A percentile compares a stretch with the other conserved stretches of the same genome.
phyloP scores from a whole-genome alignment of 1,140 invertebrate genomes.

The Cataglyphis hispanica region DNA sequence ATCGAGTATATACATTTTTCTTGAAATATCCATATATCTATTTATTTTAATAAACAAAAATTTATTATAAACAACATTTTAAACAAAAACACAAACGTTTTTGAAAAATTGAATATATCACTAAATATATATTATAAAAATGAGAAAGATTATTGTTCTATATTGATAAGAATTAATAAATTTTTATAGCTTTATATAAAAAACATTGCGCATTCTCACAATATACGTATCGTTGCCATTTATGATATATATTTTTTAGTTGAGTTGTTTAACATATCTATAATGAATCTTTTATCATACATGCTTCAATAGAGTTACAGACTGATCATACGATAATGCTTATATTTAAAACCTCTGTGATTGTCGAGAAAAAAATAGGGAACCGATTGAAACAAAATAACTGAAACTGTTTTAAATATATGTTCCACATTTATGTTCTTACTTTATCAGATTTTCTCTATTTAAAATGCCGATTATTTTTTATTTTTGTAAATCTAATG shows the following conservation, averaged over 20 bases:
- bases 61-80: slow-evolving; percentile 3
- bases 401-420: neutral
- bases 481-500: slow-evolving; percentile 18
- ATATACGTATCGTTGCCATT: slow-evolving; percentile 31
- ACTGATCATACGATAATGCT: slow-evolving; percentile 28
- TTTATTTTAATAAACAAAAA: slow-evolving; percentile 8
- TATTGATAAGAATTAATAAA: neutral
- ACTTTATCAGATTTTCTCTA: neutral
- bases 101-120: slow-evolving; percentile 13
- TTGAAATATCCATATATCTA: slow-evolving; percentile 17
- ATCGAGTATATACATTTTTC: neutral
- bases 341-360: slow-evolving; percentile 50
- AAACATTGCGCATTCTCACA: slow-evolving; percentile 4
- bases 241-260: slow-evolving; percentile 21
- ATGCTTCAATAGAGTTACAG: slow-evolving; percentile 40
- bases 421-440: neutral
- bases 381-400: neutral
- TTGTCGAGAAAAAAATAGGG: slow-evolving; percentile 6
- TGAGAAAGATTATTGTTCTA: slow-evolving; percentile 13
- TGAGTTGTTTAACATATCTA: neutral
- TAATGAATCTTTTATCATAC: slow-evolving; percentile 2
- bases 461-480: neutral
- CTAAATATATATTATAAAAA: neutral
- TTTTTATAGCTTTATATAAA: slow-evolving; percentile 39
- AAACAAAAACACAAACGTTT: neutral